These are phyloP conservation scores for Andrena haemorrhoa DNA, from an alignment of 2,888 invertebrate species.

Conservation along the genomic window DNA sequence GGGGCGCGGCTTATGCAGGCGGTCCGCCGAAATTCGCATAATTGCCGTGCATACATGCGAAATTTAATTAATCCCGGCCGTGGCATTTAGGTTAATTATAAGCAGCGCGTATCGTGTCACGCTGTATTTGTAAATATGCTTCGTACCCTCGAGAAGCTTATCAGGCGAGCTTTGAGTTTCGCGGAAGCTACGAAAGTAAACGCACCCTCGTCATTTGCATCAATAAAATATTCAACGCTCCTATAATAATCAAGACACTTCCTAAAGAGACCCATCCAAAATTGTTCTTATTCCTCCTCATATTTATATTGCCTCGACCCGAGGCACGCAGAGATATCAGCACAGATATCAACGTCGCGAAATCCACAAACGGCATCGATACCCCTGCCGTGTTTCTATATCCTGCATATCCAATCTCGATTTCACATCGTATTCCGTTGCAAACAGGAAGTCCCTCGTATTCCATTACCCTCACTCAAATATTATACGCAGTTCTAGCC, in stretches of 20 bases:
- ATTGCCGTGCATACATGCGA: constrained; percentile 23
- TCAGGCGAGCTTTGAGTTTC: constrained; percentile 3
- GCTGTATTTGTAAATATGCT: constrained; percentile 26
- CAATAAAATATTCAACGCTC: neutral
- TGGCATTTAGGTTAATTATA: constrained; percentile 46
- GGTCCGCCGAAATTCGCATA: constrained; percentile 40
- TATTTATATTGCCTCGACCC: too few relatives aligned
- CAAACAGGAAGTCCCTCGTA: neutral
- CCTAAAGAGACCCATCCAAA: too few relatives aligned
- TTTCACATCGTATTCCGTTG: neutral
- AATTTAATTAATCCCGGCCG: constrained; percentile 48
- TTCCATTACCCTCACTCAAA: neutral
- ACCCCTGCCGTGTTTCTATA: neutral
- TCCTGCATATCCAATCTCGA: neutral
- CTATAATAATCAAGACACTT: too few relatives aligned
- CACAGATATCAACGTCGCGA: neutral
- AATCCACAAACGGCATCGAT: neutral
- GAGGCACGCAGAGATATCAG: too few relatives aligned
- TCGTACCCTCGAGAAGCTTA: constrained; percentile 16
- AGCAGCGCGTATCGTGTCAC: constrained; percentile 12
- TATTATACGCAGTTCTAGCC: neutral
- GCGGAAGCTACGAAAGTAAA: neutral
- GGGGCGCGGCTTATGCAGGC: neutral
- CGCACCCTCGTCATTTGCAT: neutral
- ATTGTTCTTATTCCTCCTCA: too few relatives aligned